A percentile compares a stretch with the other conserved stretches of the same genome.
Evolutionary conservation across 2,113 vertebrate genomes (phyloP).

Genomic region (Anhinga anhinga): DNA sequence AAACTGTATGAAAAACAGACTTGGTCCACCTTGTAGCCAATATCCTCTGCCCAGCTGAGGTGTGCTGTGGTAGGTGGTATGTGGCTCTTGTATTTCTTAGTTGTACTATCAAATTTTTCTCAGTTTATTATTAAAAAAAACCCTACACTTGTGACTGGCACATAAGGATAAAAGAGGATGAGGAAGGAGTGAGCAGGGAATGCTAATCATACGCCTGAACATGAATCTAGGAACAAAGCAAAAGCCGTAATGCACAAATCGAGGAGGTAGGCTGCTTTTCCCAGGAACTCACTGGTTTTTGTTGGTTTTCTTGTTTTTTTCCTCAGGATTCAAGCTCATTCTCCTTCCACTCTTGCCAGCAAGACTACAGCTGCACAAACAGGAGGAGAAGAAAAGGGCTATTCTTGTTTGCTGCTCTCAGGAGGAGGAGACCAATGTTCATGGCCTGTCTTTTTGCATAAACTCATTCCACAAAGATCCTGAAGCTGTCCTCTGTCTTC

Average conservation of each 20-base stretch:
- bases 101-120: not conserved
- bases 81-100: not conserved
- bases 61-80: not conserved
- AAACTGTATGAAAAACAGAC: not conserved
- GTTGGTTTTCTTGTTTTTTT: not conserved
- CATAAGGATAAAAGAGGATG: not conserved
- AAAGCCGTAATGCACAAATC: not conserved
- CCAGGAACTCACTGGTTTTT: not conserved
- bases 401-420: constrained; percentile 33
- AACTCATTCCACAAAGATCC: constrained; percentile 1
- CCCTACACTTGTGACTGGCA: not conserved
- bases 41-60: not conserved
- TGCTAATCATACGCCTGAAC: not conserved
- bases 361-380: constrained; percentile 58
- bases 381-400: constrained; percentile 56
- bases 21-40: not conserved
- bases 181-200: not conserved
- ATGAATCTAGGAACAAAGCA: not conserved
- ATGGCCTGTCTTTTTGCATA: constrained; percentile 42
- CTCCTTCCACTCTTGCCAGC: constrained; percentile 50
- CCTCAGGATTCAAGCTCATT: constrained; percentile 31
- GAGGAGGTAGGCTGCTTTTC: constrained; percentile 16
- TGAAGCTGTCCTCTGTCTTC: constrained; percentile 49
- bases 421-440: constrained; percentile 33
- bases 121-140: not conserved